Base-by-base conservation (phyloP, 2,888 invertebrate species). In the Octonoba sinensis region DNA sequence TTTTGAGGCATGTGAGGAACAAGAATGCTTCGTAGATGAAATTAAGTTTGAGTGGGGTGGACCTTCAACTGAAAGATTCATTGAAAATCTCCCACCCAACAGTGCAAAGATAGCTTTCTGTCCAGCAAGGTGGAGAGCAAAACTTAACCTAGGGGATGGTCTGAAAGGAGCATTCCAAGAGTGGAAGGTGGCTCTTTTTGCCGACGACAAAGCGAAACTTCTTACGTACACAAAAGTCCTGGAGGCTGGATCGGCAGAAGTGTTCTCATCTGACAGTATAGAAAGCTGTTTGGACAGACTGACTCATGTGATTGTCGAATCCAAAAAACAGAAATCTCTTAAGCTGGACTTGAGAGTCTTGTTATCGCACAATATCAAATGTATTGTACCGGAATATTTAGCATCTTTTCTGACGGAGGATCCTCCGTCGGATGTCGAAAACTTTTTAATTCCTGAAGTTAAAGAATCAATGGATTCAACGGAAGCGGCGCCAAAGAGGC, bases 41-140 rank as follows among this genome's bases (percentile, higher is more conserved):
- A 93, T 94, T 86, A 91, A 92, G 0, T 95, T 91, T 88, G 96
- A 96, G 87, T 96, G 94, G 93, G 96, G 96, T 3, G 95, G 95
- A 88, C 93, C 93, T 0, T 86, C 85, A 20, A 87, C 89, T 0
- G 67, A 69, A 54, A 56, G 71, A 67, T n/a, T 70, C 57, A 8
- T 69, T 27, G 24, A 54, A 59, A 85, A 85, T 57, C 83, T 85
- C 4, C 47, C 71, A 18, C 44, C 54, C 2, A 59, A 20, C 13
- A 60, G n/a, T 54, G 62, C 72, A 15, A 86, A 87, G 59, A 85
- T 89, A 16, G 88, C 89, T 1, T 59, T 84, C 13, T 88, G 89
- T 36, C 88, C 89, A 3, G 85, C 87, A 76, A 85, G 87, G 16
- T 96, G 95, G 95, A 91, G 95, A 0, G 88, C 90, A 49, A 91